A percentile compares a stretch with the other conserved stretches of the same genome.
Evolutionary conservation across 1,140 invertebrate genomes (phyloP).

Genomic region (Bombus superbus): DNA sequence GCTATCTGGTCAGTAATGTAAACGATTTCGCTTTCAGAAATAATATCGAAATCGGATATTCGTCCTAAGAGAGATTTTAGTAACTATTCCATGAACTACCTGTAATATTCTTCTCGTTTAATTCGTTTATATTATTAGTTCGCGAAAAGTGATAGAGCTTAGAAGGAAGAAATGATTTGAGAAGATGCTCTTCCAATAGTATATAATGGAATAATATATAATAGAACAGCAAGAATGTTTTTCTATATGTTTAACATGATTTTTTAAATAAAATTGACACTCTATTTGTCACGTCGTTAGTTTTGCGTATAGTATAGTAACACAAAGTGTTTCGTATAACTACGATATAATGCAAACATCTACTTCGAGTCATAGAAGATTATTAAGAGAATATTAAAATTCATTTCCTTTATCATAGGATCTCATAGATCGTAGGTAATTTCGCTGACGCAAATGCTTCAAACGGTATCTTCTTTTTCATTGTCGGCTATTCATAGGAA

Average conservation of each 20-base stretch:
- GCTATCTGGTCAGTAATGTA: neutral
- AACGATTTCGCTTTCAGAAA: neutral
- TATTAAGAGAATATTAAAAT: neutral
- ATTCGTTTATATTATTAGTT: neutral
- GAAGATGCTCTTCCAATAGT: neutral
- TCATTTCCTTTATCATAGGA: no score
- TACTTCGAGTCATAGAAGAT: neutral
- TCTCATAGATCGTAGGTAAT: neutral
- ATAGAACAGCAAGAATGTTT: no score
- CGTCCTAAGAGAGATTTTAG: neutral
- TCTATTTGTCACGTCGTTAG: no score
- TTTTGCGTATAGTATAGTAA: no score
- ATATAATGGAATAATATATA: no score
- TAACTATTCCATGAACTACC: neutral
- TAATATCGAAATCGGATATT: neutral
- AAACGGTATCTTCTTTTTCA: neutral
- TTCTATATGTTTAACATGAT: no score
- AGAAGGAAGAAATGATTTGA: neutral
- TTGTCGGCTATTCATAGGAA: constrained; percentile 13
- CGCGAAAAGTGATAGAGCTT: neutral
- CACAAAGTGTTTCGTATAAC: no score
- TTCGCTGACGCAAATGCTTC: neutral
- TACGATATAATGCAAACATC: no score
- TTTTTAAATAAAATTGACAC: no score
- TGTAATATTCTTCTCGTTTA: neutral